Conservation (phyloP, 2,888 invertebrate genomes). For the Nesidiocoris tenuis region DNA sequence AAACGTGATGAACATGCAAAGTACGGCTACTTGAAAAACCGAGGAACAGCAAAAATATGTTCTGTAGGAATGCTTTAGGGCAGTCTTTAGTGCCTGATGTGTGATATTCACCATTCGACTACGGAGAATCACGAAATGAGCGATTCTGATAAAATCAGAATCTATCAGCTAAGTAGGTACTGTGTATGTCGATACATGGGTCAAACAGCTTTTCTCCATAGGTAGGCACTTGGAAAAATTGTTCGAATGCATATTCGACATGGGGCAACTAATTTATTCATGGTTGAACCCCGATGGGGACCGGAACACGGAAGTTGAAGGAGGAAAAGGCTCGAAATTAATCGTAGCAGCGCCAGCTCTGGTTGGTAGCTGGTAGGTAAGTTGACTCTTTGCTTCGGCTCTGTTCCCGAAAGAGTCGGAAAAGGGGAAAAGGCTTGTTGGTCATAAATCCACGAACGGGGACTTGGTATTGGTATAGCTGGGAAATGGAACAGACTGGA, state of each 20-base stretch:
- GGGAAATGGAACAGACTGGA: not conserved
- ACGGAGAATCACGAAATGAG: no score
- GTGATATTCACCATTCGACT: no score
- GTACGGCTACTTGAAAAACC: no score
- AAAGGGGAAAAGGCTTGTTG: slow-evolving; percentile 13
- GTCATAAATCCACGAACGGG: slow-evolving; percentile 19
- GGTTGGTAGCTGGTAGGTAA: slow-evolving; percentile 18
- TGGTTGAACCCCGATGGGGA: not conserved
- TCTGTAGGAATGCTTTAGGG: no score
- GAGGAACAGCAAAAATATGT: no score
- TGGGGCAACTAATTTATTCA: not conserved
- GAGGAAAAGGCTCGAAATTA: not conserved
- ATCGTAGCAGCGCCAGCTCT: slow-evolving; percentile 3
- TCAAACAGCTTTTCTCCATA: no score
- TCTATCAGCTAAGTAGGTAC: no score
- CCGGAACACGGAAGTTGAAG: not conserved
- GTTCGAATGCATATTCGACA: not conserved
- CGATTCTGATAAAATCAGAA: no score
- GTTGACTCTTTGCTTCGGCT: slow-evolving; percentile 12
- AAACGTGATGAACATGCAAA: no score
- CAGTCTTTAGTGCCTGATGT: no score
- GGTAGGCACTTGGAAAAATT: no score
- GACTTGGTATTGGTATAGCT: not conserved
- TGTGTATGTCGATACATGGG: no score
- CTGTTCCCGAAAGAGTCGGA: not conserved